Evolutionary conservation across 2,797 vertebrate genomes (phyloP), one percentile per base, ranked within the genome.

Genomic region (Benthosema pterotum): DNA sequence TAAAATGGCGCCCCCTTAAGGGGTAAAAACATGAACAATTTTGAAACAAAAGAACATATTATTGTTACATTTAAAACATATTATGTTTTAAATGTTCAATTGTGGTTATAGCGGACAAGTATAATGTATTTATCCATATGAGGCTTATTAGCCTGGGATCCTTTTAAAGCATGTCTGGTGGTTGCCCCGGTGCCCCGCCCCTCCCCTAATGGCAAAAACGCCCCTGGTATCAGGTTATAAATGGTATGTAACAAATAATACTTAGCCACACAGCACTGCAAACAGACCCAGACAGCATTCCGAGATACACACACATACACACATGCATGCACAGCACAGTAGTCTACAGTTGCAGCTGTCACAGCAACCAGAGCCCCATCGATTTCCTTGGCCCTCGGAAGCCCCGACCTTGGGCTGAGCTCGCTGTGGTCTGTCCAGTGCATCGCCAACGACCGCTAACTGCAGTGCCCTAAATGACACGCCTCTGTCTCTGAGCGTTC

Each of bases 361-460:
- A 22, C 71, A 79, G 69, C 52, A 77, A 83, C 70, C 50, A 74
- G 79, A 64, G 69, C 61, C 13, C 28, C 73, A 83, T 87, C 69
- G 84, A 88, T 85, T 83, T 72, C 66, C 3, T n/a, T 18, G 54
- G 75, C 57, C 68, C 68, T 68, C 55, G 28, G 52, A 71, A 68
- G 79, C 70, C 65, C 64, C 70, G 79, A 85, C 82, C 86, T 80
- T 78, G 80, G 65, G 64, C 53, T 42, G 52, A 69, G 65, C 67
- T 78, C 65, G 55, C 54, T 80, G 73, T 69, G 64, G 62, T 80
- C 52, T 75, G 71, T 71, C 67, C 14, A 11, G 53, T 72, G 67
- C 55, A 70, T 75, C 65, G 76, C 80, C 64, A 74, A 60, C 63
- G 65, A 43, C 60, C 3, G 4, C 68, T 78, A 77, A 79, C 71